Evolutionary conservation across 2,113 vertebrate genomes (phyloP), one percentile per base, ranked within the genome.

Genomic region (Gymnarchus niloticus): DNA sequence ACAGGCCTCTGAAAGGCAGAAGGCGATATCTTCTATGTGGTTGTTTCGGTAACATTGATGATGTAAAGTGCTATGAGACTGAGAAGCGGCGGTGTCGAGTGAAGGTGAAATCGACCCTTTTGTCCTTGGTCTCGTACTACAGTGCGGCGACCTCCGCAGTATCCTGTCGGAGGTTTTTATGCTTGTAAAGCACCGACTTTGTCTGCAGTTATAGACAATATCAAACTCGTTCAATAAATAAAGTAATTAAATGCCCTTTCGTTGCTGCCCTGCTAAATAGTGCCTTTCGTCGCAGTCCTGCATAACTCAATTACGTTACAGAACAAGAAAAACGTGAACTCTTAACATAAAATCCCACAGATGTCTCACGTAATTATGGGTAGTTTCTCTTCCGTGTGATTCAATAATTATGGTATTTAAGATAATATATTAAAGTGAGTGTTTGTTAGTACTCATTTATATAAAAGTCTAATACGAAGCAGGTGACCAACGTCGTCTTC

Each of bases 381-480:
- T 78, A 78, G 76, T 48, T 78, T 48, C 76, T 48, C 76, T 78
- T 48, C 76, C 9, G 8, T 78, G 44, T 78, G 44, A 78, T 78
- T 78, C 44, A 78, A 78, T 78, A 78, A 78, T 78, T 78, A 78
- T 41, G 23, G 44, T n/a, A 78, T 48, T 48, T 78, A 78, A 78
- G 76, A 78, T 78, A 78, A 78, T 78, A 78, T 21, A 21, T 78
- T 78, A 46, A 78, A 78, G 65, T 73, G 41, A 23, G 8, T 48
- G 44, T 78, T 78, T 78, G 76, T n/a, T 46, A 46, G 76, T 78
- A 48, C 44, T 48, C 37, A 78, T 78, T 78, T 78, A 19, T 77
- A 46, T 48, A 77, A 77, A 77, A 77, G 73, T 77, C 37, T 48
- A 77, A 78, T 78, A 37, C 21, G 44, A 48, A 19, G 37, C 44